A percentile compares a stretch with the other conserved stretches of the same genome.
Conservation (phyloP, 2,113 vertebrate genomes). For the Nettapus auritus region DNA sequence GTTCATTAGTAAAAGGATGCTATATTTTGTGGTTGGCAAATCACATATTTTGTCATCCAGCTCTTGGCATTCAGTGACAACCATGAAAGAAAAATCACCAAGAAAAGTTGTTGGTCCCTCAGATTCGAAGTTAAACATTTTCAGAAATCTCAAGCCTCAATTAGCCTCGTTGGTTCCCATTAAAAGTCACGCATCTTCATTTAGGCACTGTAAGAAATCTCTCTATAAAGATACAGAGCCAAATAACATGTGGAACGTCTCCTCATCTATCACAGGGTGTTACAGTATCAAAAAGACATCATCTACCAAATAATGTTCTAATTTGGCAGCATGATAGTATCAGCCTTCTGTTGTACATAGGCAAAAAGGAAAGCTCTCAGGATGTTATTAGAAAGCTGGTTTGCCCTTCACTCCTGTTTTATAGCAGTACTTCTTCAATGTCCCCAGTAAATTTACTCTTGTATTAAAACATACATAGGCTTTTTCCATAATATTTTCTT, state of each 20-base stretch:
- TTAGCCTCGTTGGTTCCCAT: neutral
- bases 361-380: neutral
- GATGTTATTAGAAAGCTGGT: neutral
- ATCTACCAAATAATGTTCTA: neutral
- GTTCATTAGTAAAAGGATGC: neutral
- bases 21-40: neutral
- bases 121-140: neutral
- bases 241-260: neutral
- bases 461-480: neutral
- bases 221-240: neutral
- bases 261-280: neutral
- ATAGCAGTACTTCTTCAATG: neutral
- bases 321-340: neutral
- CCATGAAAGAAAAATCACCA: neutral
- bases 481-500: neutral
- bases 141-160: neutral
- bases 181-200: neutral
- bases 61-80: neutral
- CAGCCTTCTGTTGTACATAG: neutral
- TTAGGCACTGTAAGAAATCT: neutral
- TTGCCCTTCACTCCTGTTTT: neutral
- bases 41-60: neutral
- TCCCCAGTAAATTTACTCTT: neutral
- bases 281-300: neutral
- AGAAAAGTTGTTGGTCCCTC: neutral